Evolutionary conservation across 2,797 vertebrate species (phyloP), one percentile per base, ranked within the genome.

Genomic region (Jordanella pulchra): DNA sequence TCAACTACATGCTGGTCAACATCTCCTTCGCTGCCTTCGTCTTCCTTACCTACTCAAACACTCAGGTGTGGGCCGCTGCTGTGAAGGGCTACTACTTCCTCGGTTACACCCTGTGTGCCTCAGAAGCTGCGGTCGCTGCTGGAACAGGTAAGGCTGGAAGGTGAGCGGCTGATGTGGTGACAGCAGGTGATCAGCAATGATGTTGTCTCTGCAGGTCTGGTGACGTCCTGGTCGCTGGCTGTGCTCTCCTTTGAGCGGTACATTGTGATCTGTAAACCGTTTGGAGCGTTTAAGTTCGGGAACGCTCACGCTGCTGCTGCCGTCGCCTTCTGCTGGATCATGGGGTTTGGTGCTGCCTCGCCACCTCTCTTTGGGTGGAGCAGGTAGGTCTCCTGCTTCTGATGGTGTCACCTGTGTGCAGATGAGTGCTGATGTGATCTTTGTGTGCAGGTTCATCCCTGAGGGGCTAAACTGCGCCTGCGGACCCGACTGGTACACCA

Each of bases 1-100:
- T 97, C 76, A 95, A 96, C 92, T 96, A 95, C 84, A 95, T 96
- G 81, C 65, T 97, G 68, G 93, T 96, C 58, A 96, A 96, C 69
- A 90, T 96, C 71, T 93, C 93, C 11, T 17, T 93, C 2, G 91
- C 89, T 0, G 92, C 95, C 6, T 92, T 96, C 79, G 58, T 96
- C 69, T 92, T 90, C 56, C 94, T 92, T 71, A 67, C 82, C 65
- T 94, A 95, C 78, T 93, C 94, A 0, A 89, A 96, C 83, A 94
- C 92, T 72, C 87, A 89, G 1, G 94, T 96, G 86, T 96, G 96
- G 25, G 0, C 95, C 0, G 12, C 89, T 78, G 94, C 93, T 56
- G 70, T 91, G 7, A 87, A 79, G 3, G 95, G 95, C 0, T 96
- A 94, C 80, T 96, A 77, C 23, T 17, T 96, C 85, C 90, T 96